Conservation (phyloP, 1,140 invertebrate species). For the Metaphire vulgaris region DNA sequence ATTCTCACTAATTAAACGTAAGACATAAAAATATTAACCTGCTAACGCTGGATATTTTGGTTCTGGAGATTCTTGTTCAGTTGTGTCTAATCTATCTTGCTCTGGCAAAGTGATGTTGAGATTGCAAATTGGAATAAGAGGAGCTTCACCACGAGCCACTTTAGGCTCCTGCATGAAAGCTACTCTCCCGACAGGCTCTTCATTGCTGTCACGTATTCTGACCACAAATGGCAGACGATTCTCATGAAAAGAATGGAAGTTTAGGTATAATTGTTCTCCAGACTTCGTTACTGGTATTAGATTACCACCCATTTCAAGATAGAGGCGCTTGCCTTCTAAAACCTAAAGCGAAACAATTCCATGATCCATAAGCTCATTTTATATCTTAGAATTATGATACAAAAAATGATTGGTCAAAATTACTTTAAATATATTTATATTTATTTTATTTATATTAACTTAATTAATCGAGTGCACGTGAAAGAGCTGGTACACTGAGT, state of each 20-base stretch:
- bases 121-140: constrained; percentile 91
- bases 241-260: constrained; percentile 93
- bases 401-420: too few relatives aligned
- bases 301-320: constrained; percentile 97
- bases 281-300: constrained; percentile 96
- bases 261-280: constrained; percentile 87
- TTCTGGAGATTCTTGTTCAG: not conserved
- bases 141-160: constrained; percentile 73
- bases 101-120: constrained; percentile 85
- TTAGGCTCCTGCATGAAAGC: constrained; percentile 96
- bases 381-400: not conserved
- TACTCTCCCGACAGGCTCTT: constrained; percentile 85
- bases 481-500: too few relatives aligned
- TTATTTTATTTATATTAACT: too few relatives aligned
- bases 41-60: not conserved
- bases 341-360: constrained; percentile 57
- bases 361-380: not conserved
- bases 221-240: constrained; percentile 91
- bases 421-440: too few relatives aligned
- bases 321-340: constrained; percentile 87
- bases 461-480: too few relatives aligned
- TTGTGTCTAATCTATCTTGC: not conserved
- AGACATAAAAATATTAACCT: too few relatives aligned
- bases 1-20: too few relatives aligned
- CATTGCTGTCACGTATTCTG: constrained; percentile 82